Evolutionary conservation across 2,113 vertebrate species (phyloP).

Genomic region (Kobus ellipsiprymnus): DNA sequence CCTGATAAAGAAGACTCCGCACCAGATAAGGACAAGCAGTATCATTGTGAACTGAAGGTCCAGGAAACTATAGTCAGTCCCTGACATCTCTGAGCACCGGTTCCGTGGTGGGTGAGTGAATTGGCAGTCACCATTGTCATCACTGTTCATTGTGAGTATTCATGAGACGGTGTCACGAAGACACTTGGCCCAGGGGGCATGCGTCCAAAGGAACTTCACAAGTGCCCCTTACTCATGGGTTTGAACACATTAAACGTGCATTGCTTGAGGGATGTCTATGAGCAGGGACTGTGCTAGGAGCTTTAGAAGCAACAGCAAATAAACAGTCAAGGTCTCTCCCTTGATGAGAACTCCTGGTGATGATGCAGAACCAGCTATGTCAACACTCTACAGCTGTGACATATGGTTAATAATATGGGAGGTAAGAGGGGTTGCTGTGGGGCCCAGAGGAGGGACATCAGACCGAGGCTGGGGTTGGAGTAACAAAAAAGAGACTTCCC

Average conservation of each 20-base stretch:
- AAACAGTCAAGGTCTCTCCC: background rate
- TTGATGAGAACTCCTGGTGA: background rate
- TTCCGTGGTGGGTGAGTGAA: background rate
- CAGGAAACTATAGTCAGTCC: background rate
- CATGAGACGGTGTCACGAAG: background rate
- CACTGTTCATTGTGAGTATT: fast-evolving
- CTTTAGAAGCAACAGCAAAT: background rate
- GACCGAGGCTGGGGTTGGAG: too few relatives aligned
- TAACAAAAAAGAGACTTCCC: background rate
- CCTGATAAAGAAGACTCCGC: background rate
- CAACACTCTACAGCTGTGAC: background rate
- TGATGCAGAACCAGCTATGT: background rate
- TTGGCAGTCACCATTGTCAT: fast-evolving
- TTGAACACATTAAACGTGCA: too few relatives aligned
- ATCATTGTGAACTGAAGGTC: background rate
- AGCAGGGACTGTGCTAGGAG: background rate
- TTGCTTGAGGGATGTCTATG: background rate
- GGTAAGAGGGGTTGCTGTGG: background rate
- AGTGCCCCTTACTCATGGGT: background rate
- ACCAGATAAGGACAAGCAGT: background rate
- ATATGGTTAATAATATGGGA: fast-evolving
- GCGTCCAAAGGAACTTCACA: background rate
- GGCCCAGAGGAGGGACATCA: background rate
- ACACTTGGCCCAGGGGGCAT: fast-evolving
- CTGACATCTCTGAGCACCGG: fast-evolving